Conservation (phyloP, 23 tunicate species). For the Oikopleura dioica region DNA sequence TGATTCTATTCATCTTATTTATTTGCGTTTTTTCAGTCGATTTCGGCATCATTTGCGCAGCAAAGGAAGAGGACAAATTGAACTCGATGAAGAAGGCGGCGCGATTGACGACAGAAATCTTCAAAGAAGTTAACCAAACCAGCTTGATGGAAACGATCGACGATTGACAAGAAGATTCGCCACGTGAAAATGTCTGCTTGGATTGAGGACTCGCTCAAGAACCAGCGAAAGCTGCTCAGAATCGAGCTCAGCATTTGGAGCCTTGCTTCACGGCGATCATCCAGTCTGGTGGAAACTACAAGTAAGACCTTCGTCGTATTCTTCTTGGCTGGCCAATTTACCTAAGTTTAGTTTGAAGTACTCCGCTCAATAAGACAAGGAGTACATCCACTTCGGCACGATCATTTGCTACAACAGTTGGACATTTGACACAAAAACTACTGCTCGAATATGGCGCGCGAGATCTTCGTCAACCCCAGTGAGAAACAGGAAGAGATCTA, state of each 20-base stretch:
- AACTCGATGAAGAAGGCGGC: slow-evolving; percentile 44
- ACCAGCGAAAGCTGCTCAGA: slow-evolving; percentile 41
- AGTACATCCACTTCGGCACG: slow-evolving; percentile 57
- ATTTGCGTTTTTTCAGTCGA: slow-evolving; percentile 32
- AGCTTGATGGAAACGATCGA: slow-evolving; percentile 69
- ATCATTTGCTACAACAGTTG: slow-evolving; percentile 66
- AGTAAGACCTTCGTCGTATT: no score
- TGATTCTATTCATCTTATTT: background rate
- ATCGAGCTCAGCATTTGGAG: slow-evolving; percentile 47
- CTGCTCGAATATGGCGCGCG: slow-evolving; percentile 78
- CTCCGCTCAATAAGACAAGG: background rate
- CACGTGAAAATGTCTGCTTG: slow-evolving; percentile 50
- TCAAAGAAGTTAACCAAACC: slow-evolving; percentile 75
- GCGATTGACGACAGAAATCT: slow-evolving; percentile 53
- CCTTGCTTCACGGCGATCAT: slow-evolving; percentile 86
- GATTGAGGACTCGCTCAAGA: slow-evolving; percentile 62
- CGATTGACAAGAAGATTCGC: slow-evolving; percentile 70
- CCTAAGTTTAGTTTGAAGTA: no score
- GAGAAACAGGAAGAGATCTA: slow-evolving; percentile 58
- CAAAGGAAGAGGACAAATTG: slow-evolving; percentile 59
- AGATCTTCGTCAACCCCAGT: slow-evolving; percentile 69
- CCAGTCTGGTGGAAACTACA: slow-evolving; percentile 61
- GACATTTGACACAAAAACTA: slow-evolving; percentile 67
- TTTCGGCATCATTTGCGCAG: slow-evolving; percentile 38
- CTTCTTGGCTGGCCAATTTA: no score